Evolutionary conservation across 2,113 vertebrate species (phyloP).

Genomic region (Gambusia affinis): DNA sequence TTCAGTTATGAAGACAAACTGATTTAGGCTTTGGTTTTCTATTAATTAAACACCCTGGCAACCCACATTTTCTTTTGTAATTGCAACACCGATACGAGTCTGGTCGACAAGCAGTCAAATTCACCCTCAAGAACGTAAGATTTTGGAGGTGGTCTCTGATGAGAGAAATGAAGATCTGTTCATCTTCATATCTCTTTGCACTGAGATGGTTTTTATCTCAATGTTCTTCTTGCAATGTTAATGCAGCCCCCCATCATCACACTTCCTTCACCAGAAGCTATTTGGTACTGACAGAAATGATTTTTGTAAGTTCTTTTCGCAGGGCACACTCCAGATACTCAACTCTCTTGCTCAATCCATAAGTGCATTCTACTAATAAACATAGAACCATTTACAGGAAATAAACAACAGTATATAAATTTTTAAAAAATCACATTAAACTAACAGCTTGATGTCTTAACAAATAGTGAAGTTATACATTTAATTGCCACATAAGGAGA

Average conservation of each 20-base stretch:
- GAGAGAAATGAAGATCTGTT: neutral
- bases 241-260: neutral
- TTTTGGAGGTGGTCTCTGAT: neutral
- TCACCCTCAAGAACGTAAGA: neutral
- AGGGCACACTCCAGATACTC: neutral
- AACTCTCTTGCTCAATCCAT: neutral
- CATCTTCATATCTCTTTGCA: neutral
- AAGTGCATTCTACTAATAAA: neutral
- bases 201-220: neutral
- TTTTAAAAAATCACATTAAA: too few species aligned
- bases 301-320: neutral
- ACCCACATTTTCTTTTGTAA: conserved; percentile 14
- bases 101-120: neutral
- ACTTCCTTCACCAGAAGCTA: neutral
- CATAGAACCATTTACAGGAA: neutral
- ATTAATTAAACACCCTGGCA: conserved; percentile 11
- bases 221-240: too few species aligned
- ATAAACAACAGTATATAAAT: too few species aligned
- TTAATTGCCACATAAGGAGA: neutral
- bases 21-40: neutral
- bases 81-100: neutral
- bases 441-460: neutral
- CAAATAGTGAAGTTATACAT: neutral
- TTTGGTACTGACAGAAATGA: neutral
- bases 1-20: neutral